Percentiles rank a stretch among this genome's conserved stretches.
phyloP scores from a whole-genome alignment of 1,140 invertebrate genomes.

The Drosophila hydei region DNA sequence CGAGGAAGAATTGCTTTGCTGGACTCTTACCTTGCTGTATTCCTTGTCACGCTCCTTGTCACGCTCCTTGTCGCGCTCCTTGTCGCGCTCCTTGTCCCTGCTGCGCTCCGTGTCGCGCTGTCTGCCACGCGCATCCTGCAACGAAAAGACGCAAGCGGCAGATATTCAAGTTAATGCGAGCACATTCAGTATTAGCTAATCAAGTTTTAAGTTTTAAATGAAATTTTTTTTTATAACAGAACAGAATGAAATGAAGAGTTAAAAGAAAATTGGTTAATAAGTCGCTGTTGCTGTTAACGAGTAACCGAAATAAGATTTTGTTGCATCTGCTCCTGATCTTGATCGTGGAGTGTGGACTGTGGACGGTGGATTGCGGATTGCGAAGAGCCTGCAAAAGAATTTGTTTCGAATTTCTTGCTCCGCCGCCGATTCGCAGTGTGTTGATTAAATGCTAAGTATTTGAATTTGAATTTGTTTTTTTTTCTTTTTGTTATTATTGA shows the following conservation, averaged over 20 bases:
- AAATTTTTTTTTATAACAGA: background rate
- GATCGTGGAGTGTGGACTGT: too few relatives aligned
- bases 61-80: constrained; percentile 34
- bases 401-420: constrained; percentile 11
- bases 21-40: background rate
- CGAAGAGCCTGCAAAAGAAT: background rate
- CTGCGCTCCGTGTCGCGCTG: constrained; percentile 51
- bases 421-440: constrained; percentile 6
- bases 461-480: background rate
- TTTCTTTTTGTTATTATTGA: constrained; percentile 37
- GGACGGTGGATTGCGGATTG: too few relatives aligned
- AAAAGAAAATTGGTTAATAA: constrained; percentile 8
- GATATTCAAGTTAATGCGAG: constrained; percentile 11
- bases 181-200: background rate
- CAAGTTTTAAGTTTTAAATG: constrained; percentile 3
- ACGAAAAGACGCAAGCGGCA: constrained; percentile 38
- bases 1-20: too few relatives aligned
- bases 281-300: background rate
- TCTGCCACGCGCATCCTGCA: constrained; percentile 50
- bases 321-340: too few relatives aligned
- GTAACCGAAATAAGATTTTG: too few relatives aligned
- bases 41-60: background rate
- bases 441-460: constrained; percentile 47
- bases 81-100: constrained; percentile 42
- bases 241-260: constrained; percentile 9